Base-by-base conservation (phyloP, 2,113 vertebrate species). In the Cromileptes altivelis region DNA sequence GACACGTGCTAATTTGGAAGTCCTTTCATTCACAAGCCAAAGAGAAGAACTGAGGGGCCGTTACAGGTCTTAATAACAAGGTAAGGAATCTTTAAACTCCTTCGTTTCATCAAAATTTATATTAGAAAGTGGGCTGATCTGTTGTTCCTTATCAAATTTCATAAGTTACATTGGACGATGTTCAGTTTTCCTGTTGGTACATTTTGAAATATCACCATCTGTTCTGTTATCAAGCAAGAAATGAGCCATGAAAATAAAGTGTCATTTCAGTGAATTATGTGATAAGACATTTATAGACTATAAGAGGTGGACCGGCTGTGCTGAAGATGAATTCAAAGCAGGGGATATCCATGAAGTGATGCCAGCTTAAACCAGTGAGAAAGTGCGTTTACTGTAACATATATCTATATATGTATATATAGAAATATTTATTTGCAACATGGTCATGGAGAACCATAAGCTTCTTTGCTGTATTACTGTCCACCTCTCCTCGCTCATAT, bases 401-500 rank as follows among this genome's bases (percentile, higher is more conserved):
- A 64, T 70, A 65, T 72, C 13, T 82, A 52, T 63, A n/a, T 82
- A 53, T 77, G 72, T 67, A 49, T 53, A 50, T 73, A 27, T 63
- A 62, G 49, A 69, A 56, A 63, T 40, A 75, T 57, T 60, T 72
- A 70, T 68, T 21, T 78, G 50, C 77, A 88, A 56, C 19, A 18
- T 80, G 45, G 78, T 75, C 49, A 67, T 55, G 55, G 40, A 84
- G 72, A 70, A 81, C 73, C 37, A 47, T 93, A 94, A 94, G 91
- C 93, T 89, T 94, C 94, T 94, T 94, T 91, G 72, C 63, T 23
- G 62, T 86, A 91, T 91, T 92, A 86, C 81, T 85, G 67, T 87
- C 86, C 84, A 91, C 84, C 85, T 92, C 76, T 90, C 70, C 53
- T 76, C 68, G 33, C 82, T 88, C 83, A 85, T 88, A 90, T 85